A percentile compares a stretch with the other conserved stretches of the same genome.
phyloP scores from a whole-genome alignment of 2,113 vertebrate genomes.

The Delphinus delphis region DNA sequence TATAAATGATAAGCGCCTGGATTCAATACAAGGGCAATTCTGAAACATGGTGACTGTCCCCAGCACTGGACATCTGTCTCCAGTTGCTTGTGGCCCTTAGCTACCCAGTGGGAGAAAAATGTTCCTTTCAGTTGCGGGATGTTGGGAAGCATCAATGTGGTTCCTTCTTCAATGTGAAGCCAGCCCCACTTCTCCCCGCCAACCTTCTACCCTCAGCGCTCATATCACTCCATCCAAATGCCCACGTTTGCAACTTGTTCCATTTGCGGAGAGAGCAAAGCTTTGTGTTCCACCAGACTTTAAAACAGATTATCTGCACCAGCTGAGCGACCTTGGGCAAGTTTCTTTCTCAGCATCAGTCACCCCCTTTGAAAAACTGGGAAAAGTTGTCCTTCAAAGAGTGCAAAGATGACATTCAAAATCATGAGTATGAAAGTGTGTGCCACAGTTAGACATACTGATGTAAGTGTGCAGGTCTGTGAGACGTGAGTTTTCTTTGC shows the following conservation, averaged over 20 bases:
- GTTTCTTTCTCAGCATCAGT: background rate
- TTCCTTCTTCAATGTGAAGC: background rate
- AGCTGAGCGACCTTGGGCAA: background rate
- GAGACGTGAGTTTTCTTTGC: background rate
- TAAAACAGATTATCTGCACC: background rate
- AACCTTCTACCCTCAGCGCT: accelerated
- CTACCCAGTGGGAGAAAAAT: background rate
- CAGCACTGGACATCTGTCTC: background rate
- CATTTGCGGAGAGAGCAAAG: background rate
- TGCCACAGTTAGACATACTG: too few species aligned
- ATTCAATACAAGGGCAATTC: background rate
- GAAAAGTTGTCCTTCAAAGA: background rate
- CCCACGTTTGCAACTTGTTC: background rate
- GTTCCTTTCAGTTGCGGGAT: background rate
- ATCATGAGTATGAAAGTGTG: background rate
- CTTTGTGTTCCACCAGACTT: background rate
- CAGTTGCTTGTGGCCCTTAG: background rate
- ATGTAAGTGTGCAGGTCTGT: background rate
- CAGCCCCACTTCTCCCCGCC: background rate
- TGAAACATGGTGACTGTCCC: background rate
- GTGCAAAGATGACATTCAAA: background rate
- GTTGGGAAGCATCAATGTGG: background rate
- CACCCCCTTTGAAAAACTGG: background rate
- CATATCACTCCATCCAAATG: background rate
- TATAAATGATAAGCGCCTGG: background rate